Conservation (phyloP, 2,113 vertebrate species). For the Megalops atlanticus region DNA sequence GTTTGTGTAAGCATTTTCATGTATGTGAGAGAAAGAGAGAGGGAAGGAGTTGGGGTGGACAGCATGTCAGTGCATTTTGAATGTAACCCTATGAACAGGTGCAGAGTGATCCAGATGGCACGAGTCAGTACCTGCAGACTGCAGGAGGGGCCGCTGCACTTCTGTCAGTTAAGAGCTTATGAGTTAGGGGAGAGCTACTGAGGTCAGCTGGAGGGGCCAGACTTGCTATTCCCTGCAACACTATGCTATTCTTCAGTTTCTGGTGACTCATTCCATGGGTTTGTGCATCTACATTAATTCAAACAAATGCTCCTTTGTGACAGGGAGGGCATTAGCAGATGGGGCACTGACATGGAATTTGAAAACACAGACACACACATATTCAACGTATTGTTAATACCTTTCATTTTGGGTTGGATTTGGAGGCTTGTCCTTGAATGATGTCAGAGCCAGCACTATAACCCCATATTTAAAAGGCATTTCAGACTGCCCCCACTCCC, state of each 20-base stretch:
- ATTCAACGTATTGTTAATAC: neutral
- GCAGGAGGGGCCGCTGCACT: constrained; percentile 36
- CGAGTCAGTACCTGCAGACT: constrained; percentile 26
- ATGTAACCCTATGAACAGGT: constrained; percentile 35
- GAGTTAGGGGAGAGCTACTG: neutral
- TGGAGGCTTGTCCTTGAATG: neutral
- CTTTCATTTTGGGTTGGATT: neutral
- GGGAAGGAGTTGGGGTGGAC: neutral
- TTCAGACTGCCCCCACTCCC: neutral
- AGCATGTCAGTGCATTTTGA: neutral
- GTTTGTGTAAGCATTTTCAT: constrained; percentile 7
- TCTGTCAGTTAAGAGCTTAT: constrained; percentile 42
- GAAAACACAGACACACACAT: constrained; percentile 18
- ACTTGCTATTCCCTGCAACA: constrained; percentile 33
- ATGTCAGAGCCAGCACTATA: neutral
- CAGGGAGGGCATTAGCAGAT: neutral
- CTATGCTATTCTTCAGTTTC: constrained; percentile 23
- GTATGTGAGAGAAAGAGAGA: neutral
- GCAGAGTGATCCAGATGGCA: constrained; percentile 43
- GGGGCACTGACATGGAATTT: neutral
- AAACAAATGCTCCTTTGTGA: constrained; percentile 36
- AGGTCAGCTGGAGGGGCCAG: constrained; percentile 33
- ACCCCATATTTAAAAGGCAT: neutral
- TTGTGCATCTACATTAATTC: constrained; percentile 13
- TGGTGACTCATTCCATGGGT: neutral